phyloP scores from a whole-genome alignment of 2,888 invertebrate species.

The Schizaphis graminum region DNA sequence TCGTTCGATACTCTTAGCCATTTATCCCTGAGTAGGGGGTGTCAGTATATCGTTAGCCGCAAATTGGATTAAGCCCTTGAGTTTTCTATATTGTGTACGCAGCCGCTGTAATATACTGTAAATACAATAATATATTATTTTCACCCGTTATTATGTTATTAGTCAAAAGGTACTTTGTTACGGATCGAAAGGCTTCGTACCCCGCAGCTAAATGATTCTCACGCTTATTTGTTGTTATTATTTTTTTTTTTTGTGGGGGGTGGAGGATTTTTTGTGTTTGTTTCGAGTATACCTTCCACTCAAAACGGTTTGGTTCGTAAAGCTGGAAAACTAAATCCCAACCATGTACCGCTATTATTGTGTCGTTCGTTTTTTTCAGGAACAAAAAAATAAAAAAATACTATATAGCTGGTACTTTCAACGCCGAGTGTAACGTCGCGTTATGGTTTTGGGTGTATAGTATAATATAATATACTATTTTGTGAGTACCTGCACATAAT shows the following conservation, averaged over 20 bases:
- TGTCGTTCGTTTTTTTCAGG: neutral
- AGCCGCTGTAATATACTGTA: neutral
- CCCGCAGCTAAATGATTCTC: conserved; percentile 54
- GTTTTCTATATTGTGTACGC: conserved; percentile 19
- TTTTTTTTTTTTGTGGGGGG: neutral
- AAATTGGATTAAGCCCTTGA: conserved; percentile 63
- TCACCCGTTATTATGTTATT: conserved; percentile 35
- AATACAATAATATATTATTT: neutral
- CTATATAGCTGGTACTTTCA: neutral
- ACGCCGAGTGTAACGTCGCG: neutral
- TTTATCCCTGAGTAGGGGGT: conserved; percentile 52
- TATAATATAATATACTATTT: neutral
- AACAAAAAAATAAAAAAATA: neutral
- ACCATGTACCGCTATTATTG: neutral
- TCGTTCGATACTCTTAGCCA: conserved; percentile 9
- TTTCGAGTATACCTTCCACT: neutral
- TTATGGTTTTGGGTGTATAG: neutral
- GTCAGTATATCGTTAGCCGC: conserved; percentile 42
- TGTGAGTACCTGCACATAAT: neutral
- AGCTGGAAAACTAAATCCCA: neutral
- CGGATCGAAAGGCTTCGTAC: conserved; percentile 24
- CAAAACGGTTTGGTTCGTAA: neutral
- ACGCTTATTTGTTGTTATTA: conserved; percentile 36
- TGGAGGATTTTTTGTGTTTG: neutral
- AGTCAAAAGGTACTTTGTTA: conserved; percentile 57